phyloP scores from a whole-genome alignment of 2,113 vertebrate genomes.

The Oncorhynchus gorbuscha region DNA sequence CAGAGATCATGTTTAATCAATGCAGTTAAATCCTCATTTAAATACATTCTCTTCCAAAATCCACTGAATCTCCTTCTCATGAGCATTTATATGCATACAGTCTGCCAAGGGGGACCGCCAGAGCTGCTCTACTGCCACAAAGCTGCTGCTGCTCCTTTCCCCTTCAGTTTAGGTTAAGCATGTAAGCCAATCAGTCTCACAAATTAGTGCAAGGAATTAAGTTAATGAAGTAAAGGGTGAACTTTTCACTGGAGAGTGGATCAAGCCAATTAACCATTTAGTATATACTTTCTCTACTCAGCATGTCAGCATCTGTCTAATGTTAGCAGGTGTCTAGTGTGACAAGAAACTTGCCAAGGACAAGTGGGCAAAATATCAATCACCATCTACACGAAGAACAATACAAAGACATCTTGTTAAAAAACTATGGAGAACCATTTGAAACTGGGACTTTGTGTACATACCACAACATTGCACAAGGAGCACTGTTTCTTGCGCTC shows the following conservation, averaged over 20 bases:
- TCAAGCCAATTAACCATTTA: not conserved
- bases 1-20: constrained; percentile 54
- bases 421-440: not conserved
- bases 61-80: constrained; percentile 55
- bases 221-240: not conserved
- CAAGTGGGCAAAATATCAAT: not conserved
- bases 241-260: not conserved
- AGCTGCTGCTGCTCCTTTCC: not conserved
- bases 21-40: constrained; percentile 68
- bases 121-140: not conserved
- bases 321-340: not conserved
- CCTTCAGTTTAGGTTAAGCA: not conserved
- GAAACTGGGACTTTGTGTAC: constrained; percentile 39
- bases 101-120: not conserved
- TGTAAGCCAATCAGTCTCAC: not conserved
- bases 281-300: too few species aligned
- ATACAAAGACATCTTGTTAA: not conserved
- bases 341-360: not conserved
- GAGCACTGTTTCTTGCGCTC: constrained; percentile 97
- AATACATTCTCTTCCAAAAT: constrained; percentile 46
- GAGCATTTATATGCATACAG: constrained; percentile 32
- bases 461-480: constrained; percentile 85
- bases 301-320: not conserved
- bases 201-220: not conserved
- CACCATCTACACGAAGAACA: not conserved